Conservation (phyloP, 1,140 invertebrate species). For the Periplaneta americana region DNA sequence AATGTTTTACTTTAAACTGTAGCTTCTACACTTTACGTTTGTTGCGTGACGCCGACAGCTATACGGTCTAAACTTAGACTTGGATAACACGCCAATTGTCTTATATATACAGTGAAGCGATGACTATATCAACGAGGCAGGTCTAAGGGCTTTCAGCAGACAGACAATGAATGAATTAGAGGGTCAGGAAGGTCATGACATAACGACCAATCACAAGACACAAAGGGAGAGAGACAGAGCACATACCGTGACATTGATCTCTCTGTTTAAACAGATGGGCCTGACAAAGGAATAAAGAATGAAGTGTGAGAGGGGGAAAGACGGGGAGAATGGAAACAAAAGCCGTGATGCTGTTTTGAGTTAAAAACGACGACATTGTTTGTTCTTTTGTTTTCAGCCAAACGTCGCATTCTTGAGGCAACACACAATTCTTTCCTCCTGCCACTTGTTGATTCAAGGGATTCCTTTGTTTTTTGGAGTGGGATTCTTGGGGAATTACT, state of each 20-base stretch:
- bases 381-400: not conserved
- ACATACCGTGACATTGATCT: not conserved
- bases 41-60: too few species aligned
- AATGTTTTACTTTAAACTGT: too few species aligned
- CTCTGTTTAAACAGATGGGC: not conserved
- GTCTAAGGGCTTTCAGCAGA: not conserved
- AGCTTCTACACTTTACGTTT: too few species aligned
- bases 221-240: not conserved
- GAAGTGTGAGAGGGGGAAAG: not conserved
- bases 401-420: not conserved
- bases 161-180: not conserved
- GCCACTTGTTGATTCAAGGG: not conserved
- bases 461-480: not conserved
- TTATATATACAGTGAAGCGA: too few species aligned
- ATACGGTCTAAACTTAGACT: too few species aligned
- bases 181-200: not conserved
- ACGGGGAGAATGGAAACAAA: not conserved
- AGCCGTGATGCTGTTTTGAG: not conserved
- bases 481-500: not conserved
- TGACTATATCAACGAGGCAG: not conserved
- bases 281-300: not conserved
- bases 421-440: not conserved
- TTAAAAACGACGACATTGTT: not conserved
- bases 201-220: not conserved
- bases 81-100: too few species aligned